Conservation (phyloP, 1,140 invertebrate species). For the Laupala kohalensis region DNA sequence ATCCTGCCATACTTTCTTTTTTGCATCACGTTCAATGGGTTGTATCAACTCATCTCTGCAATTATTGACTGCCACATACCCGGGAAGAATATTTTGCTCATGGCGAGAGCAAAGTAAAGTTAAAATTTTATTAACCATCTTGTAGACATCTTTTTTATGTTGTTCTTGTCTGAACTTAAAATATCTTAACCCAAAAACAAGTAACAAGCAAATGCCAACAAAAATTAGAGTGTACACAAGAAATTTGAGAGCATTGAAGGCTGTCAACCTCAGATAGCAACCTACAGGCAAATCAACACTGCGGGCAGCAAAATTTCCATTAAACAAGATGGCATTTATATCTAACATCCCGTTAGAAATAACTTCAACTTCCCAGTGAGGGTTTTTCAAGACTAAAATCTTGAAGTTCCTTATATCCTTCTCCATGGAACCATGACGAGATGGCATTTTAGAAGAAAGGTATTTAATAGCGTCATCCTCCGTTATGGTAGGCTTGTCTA, state of each 20-base stretch:
- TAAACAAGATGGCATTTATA: neutral
- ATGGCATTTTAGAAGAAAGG: neutral
- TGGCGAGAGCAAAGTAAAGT: neutral
- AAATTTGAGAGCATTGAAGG: neutral
- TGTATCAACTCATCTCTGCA: neutral
- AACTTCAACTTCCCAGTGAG: neutral
- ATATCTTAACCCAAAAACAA: neutral
- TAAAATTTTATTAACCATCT: neutral
- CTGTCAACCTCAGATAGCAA: neutral
- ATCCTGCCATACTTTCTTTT: neutral
- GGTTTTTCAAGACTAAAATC: neutral
- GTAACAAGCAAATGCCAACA: neutral
- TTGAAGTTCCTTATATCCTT: neutral
- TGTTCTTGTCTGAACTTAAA: neutral
- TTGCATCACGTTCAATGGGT: neutral
- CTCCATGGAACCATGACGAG: neutral
- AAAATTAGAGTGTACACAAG: neutral
- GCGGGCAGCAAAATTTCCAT: neutral
- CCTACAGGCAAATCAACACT: neutral
- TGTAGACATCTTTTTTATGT: neutral
- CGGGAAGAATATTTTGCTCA: neutral
- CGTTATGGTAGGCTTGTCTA: neutral
- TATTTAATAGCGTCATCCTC: neutral
- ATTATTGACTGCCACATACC: neutral
- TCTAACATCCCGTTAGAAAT: neutral